Conservation (phyloP, 2,113 vertebrate genomes). For the Syrmaticus mikado region DNA sequence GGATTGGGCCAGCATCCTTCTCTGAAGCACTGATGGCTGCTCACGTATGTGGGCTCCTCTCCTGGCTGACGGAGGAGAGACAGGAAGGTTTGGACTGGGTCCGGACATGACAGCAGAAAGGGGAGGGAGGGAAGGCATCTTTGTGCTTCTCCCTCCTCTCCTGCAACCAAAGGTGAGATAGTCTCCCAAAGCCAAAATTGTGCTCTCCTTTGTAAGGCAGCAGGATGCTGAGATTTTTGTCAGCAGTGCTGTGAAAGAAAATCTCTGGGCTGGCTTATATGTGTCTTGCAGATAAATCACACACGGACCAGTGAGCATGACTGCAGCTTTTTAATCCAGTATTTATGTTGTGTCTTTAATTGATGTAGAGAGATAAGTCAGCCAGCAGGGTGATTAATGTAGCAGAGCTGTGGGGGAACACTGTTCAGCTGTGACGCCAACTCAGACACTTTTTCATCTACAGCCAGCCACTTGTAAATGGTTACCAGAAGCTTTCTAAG, state of each 20-base stretch:
- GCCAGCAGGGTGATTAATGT: conserved; percentile 51
- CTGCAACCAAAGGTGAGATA: neutral
- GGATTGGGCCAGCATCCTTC: neutral
- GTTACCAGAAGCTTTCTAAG: conserved; percentile 10
- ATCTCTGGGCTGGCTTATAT: neutral
- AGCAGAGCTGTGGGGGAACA: neutral
- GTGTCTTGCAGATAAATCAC: conserved; percentile 26
- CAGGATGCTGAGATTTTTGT: neutral
- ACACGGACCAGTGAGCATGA: neutral
- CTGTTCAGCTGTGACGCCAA: neutral
- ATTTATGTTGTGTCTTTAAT: conserved; percentile 57
- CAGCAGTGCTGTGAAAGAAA: neutral
- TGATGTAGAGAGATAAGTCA: conserved; percentile 14
- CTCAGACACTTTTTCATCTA: neutral
- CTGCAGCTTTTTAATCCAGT: conserved; percentile 49
- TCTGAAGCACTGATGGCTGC: neutral
- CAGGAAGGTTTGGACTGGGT: neutral
- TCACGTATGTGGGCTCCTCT: neutral
- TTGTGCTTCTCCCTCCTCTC: neutral
- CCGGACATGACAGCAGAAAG: neutral
- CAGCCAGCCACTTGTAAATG: neutral
- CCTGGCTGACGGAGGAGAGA: neutral
- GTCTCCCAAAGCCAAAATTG: neutral
- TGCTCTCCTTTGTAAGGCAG: neutral
- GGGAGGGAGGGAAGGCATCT: neutral